A percentile compares a stretch with the other conserved stretches of the same genome.
These are phyloP conservation scores for Drosophila mulleri DNA, from an alignment of 2,888 invertebrate species.

Conservation along the genomic window DNA sequence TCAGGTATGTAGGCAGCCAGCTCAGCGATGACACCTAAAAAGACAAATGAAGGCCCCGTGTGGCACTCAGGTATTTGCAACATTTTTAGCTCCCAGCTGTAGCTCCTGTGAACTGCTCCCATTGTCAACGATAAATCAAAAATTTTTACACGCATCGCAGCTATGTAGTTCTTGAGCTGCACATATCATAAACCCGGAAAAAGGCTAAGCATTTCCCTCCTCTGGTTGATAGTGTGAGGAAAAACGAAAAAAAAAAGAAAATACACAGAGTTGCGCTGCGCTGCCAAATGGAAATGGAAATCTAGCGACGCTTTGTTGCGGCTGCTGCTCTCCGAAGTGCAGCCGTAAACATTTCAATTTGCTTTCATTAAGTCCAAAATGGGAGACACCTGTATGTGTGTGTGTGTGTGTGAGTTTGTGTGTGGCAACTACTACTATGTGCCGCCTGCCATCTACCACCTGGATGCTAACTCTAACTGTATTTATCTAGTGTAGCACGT, in stretches of 20 bases:
- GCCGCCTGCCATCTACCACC: constrained; percentile 3
- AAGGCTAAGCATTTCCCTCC: constrained; percentile 9
- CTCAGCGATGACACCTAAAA: constrained; percentile 21
- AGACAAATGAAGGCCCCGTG: constrained; percentile 67
- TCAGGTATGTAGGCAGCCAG: constrained; percentile 46
- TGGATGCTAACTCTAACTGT: constrained; percentile 8
- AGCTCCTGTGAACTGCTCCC: not conserved
- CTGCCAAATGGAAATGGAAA: constrained; percentile 54
- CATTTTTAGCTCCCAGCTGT: not conserved
- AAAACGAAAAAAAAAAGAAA: not conserved
- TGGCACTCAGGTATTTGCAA: constrained; percentile 20
- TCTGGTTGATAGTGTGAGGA: not conserved
- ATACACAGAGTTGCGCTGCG: not conserved
- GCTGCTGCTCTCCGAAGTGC: constrained; percentile 65
- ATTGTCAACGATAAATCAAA: constrained; percentile 72
- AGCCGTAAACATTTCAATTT: constrained; percentile 75
- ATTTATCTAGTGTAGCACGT: not conserved
- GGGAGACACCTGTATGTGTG: not conserved
- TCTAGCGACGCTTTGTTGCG: constrained; percentile 57
- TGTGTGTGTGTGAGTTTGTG: constrained; percentile 10
- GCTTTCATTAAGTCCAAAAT: constrained; percentile 59
- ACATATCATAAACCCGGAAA: constrained; percentile 26
- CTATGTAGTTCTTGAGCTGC: constrained; percentile 59
- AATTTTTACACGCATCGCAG: constrained; percentile 55
- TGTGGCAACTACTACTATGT: constrained; percentile 27